Base-by-base conservation (phyloP, 2,888 invertebrate genomes). In the Tholera decimalis region DNA sequence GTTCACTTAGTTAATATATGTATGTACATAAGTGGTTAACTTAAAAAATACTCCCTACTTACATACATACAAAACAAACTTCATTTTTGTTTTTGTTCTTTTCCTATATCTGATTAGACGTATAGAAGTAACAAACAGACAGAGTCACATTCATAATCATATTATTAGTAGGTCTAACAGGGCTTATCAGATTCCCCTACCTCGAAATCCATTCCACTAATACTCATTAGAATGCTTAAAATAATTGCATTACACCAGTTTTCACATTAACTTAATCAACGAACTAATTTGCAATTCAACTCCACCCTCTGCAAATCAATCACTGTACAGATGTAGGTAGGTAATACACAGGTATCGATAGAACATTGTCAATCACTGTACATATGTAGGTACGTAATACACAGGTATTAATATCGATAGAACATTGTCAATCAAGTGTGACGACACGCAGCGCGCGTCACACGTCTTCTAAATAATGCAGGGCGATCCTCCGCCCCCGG, bases 381-480 rank as follows among this genome's bases (percentile, higher is more conserved):
- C 24, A 3, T 8, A 22, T 13, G 2, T 15, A 24, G 0, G 3
- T 24, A 46, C 30, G 43, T 13, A 53, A 11, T 41, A 71, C 56
- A 49, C 51, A 64, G 51, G 64, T 72, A 35, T 53, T n/a, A n/a
- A n/a, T n/a, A n/a, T n/a, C 64, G 46, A 26, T 66, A 59, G 46
- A 59, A 65, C 59, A 70, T 60, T 79, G 77, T 79, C 79, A 74
- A 79, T 77, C 77, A 79, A 75, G 65, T 59, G 59, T 13, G 73
- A 50, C 35, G 67, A 73, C 62, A 46, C 46, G 59, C 55, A 55
- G 55, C 51, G 51, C 24, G 47, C 54, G 53, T 72, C 74, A 44
- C 61, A 51, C 70, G 78, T 72, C 78, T 59, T 54, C 76, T 83
- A 74, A 82, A 82, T 83, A 80, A 82, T 82, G 78, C 83, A 83